Evolutionary conservation across 2,113 vertebrate species (phyloP).

Genomic region (Furnarius figulus): DNA sequence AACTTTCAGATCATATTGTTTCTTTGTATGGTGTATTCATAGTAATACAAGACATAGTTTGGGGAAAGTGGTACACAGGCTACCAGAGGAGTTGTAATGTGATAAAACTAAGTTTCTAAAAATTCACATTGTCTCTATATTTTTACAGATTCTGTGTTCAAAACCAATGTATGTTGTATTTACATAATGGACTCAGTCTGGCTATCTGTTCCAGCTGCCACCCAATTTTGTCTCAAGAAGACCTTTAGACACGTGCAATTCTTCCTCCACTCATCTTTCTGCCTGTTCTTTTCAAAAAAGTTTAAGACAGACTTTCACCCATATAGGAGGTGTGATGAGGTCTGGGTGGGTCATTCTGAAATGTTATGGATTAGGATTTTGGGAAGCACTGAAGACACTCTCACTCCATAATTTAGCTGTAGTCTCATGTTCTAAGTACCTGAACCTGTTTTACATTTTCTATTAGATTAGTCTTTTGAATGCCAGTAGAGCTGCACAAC

Average conservation of each 20-base stretch:
- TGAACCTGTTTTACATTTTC: background rate
- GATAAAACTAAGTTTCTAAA: background rate
- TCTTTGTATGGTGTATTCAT: background rate
- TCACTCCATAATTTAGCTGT: background rate
- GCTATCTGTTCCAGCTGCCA: background rate
- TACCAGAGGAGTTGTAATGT: background rate
- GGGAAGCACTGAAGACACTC: rapidly evolving
- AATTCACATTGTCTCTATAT: background rate
- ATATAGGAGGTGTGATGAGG: background rate
- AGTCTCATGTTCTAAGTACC: background rate
- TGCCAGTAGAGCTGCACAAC: background rate
- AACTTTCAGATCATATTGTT: background rate
- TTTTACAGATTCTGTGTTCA: background rate
- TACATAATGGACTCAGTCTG: background rate
- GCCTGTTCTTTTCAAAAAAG: background rate
- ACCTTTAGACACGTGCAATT: background rate
- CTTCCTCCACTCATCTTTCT: background rate
- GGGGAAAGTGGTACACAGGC: background rate
- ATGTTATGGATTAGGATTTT: background rate
- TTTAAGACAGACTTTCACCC: background rate
- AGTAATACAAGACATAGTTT: background rate
- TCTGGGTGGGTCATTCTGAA: background rate
- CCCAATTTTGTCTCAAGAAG: background rate
- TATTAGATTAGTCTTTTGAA: background rate
- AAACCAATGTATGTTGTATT: background rate